Evolutionary conservation across 2,888 invertebrate genomes (phyloP).

Genomic region (Eristalis intricaria): DNA sequence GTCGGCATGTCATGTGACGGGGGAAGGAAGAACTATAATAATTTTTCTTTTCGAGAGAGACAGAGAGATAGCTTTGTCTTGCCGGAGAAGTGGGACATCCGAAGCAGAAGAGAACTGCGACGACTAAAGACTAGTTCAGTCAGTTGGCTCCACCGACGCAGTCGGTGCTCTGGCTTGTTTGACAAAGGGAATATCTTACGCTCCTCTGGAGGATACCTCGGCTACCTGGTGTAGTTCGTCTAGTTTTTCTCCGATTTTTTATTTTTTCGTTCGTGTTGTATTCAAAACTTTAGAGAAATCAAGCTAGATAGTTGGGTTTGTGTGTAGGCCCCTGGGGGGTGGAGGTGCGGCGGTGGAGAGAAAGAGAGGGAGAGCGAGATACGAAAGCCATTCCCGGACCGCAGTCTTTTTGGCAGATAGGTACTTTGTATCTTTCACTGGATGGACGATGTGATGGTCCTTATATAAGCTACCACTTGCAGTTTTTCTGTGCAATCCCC

Average conservation of each 20-base stretch:
- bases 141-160: conserved; percentile 32
- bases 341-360: conserved; percentile 15
- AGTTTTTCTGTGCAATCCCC: conserved; percentile 58
- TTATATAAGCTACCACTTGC: conserved; percentile 55
- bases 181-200: conserved; percentile 47
- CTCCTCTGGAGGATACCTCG: conserved; percentile 24
- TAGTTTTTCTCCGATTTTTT: conserved; percentile 10
- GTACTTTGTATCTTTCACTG: conserved; percentile 60
- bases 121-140: not conserved
- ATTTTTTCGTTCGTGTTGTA: not conserved
- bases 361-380: conserved; percentile 27
- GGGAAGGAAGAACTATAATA: conserved; percentile 36
- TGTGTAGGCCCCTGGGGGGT: conserved; percentile 5
- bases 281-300: conserved; percentile 53
- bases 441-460: conserved; percentile 5
- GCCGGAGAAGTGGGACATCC: not conserved
- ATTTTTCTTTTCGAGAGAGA: conserved; percentile 19
- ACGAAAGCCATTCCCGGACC: conserved; percentile 51
- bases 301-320: conserved; percentile 25
- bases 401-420: conserved; percentile 56
- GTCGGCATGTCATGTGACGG: not conserved
- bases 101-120: not conserved
- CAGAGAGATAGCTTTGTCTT: conserved; percentile 38
- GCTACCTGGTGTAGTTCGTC: conserved; percentile 11
- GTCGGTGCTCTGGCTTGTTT: conserved; percentile 10